These are phyloP conservation scores for Adelognathus sp. DNA, from an alignment of 2,888 invertebrate species.

Conservation along the genomic window DNA sequence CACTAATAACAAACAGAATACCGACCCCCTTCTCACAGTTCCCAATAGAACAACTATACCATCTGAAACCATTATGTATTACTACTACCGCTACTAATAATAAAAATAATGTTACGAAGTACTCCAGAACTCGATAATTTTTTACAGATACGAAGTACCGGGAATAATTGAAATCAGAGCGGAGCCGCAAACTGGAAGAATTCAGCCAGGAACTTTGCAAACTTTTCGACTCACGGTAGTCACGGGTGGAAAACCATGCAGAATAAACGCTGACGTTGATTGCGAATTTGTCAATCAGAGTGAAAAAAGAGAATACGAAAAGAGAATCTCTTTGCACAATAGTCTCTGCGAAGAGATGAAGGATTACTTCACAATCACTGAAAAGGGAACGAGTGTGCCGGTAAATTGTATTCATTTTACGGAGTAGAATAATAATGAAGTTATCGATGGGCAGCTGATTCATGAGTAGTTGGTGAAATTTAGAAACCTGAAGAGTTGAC, in stretches of 20 bases:
- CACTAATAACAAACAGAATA: not conserved
- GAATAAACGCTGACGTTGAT: constrained; percentile 70
- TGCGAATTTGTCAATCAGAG: constrained; percentile 79
- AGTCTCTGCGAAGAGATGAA: constrained; percentile 68
- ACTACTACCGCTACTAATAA: too few species aligned
- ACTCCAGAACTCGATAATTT: too few species aligned
- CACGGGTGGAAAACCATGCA: constrained; percentile 75
- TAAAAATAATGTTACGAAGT: not conserved
- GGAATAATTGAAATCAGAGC: constrained; percentile 70
- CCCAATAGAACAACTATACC: too few species aligned
- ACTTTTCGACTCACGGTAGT: constrained; percentile 75
- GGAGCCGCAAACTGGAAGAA: constrained; percentile 73
- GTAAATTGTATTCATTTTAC: constrained; percentile 67
- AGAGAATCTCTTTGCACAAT: constrained; percentile 70
- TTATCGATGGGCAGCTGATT: constrained; percentile 5
- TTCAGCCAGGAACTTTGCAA: constrained; percentile 77
- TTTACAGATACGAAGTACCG: constrained; percentile 71
- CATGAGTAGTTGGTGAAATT: constrained; percentile 28
- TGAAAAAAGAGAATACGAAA: constrained; percentile 74
- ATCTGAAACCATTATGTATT: too few species aligned
- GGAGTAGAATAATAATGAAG: not conserved
- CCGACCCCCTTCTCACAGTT: too few species aligned
- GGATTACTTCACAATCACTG: constrained; percentile 79
- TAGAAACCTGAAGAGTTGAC: constrained; percentile 68
- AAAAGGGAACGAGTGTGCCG: constrained; percentile 74